A percentile compares a stretch with the other conserved stretches of the same genome.
These are phyloP conservation scores for Delia radicum DNA, from an alignment of 1,140 invertebrate genomes.

Conservation along the genomic window DNA sequence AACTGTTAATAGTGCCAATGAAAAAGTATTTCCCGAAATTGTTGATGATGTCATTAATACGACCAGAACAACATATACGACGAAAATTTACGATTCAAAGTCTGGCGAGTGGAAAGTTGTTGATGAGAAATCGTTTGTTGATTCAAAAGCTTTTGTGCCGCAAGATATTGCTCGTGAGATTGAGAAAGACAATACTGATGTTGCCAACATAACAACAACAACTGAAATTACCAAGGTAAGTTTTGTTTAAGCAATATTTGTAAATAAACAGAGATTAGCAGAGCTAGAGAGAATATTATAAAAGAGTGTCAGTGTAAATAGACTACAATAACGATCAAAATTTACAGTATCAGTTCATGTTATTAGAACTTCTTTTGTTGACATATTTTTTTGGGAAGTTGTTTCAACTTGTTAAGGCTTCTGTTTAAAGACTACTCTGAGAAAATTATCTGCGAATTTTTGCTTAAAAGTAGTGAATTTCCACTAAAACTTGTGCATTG, in stretches of 20 bases:
- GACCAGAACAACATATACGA: constrained; percentile 54
- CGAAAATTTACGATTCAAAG: constrained; percentile 54
- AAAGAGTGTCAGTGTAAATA: too few species aligned
- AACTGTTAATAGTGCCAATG: constrained; percentile 44
- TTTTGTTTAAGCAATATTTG: neutral
- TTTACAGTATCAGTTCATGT: too few species aligned
- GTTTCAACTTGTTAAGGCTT: too few species aligned
- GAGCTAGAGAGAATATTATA: too few species aligned
- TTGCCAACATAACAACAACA: constrained; percentile 55
- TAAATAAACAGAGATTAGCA: too few species aligned
- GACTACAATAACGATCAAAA: too few species aligned
- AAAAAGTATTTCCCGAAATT: constrained; percentile 53
- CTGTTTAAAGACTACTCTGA: too few species aligned
- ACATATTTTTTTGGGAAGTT: too few species aligned
- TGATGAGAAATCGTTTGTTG: constrained; percentile 54
- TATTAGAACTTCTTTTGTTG: too few species aligned
- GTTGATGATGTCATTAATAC: constrained; percentile 56
- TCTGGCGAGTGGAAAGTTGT: constrained; percentile 52
- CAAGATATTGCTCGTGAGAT: constrained; percentile 56
- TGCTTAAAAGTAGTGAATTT: too few species aligned
- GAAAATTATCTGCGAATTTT: too few species aligned
- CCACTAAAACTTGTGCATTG: too few species aligned
- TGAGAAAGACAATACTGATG: constrained; percentile 56
- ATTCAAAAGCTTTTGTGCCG: constrained; percentile 52
- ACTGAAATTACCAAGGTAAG: constrained; percentile 56